These are phyloP conservation scores for Pocillopora meandrina DNA, from an alignment of 92 coral and sea anemone genomes.

Conservation along the genomic window DNA sequence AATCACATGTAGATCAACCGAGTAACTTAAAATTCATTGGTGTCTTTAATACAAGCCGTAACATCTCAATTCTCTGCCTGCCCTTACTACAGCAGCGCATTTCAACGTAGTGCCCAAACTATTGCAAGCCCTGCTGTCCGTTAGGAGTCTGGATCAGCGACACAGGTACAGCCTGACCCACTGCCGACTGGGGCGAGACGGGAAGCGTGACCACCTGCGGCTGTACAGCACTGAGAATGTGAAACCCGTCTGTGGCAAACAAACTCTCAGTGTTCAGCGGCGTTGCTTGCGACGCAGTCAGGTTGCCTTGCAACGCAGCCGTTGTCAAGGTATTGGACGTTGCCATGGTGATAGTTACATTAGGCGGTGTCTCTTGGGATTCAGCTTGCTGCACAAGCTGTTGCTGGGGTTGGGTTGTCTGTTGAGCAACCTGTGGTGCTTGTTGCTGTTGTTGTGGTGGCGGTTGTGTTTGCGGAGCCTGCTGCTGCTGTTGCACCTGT, in stretches of 20 bases:
- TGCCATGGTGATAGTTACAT: constrained; percentile 56
- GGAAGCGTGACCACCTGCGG: constrained; percentile 66
- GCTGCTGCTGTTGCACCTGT: constrained; percentile 36
- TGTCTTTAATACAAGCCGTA: no score
- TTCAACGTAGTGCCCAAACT: background rate
- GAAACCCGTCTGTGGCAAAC: constrained; percentile 77
- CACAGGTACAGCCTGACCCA: constrained; percentile 81
- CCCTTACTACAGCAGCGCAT: no score
- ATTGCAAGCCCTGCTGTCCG: constrained; percentile 41
- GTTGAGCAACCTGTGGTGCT: constrained; percentile 20
- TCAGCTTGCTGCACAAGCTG: constrained; percentile 41
- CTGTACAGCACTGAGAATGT: constrained; percentile 66
- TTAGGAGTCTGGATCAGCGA: constrained; percentile 74
- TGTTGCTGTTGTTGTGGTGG: constrained; percentile 57
- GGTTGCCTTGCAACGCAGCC: constrained; percentile 57
- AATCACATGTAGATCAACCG: no score
- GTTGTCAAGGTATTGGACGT: constrained; percentile 56
- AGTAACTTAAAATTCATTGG: no score
- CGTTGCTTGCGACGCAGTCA: constrained; percentile 73
- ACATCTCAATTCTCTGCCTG: no score
- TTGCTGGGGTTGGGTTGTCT: constrained; percentile 56
- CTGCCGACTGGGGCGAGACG: constrained; percentile 59
- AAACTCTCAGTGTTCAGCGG: constrained; percentile 70
- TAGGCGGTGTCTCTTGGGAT: constrained; percentile 35
- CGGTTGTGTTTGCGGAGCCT: constrained; percentile 47